Evolutionary conservation across 2,888 invertebrate species (phyloP).

Genomic region (Hedya salicella): DNA sequence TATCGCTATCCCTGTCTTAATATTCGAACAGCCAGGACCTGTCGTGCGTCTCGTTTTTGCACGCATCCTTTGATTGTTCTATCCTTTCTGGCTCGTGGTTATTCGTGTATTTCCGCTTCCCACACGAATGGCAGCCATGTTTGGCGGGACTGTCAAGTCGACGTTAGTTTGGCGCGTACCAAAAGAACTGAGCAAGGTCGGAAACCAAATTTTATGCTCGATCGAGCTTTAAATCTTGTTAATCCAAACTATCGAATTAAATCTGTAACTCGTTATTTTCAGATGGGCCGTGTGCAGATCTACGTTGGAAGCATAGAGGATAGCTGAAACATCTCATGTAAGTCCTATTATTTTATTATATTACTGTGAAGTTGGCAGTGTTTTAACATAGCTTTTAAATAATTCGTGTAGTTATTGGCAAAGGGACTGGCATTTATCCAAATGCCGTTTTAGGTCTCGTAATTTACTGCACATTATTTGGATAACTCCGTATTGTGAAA

Average conservation of each 20-base stretch:
- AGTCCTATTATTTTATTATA: constrained; percentile 10
- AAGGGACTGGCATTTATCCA: constrained; percentile 54
- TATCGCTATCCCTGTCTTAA: constrained; percentile 76
- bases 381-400: constrained; percentile 2
- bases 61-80: constrained; percentile 68
- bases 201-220: constrained; percentile 59
- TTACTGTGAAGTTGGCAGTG: not conserved
- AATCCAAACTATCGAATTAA: constrained; percentile 1
- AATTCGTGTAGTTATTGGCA: constrained; percentile 48
- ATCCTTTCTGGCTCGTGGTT: constrained; percentile 79
- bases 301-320: not conserved
- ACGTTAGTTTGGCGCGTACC: constrained; percentile 83
- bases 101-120: constrained; percentile 84
- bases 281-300: constrained; percentile 13
- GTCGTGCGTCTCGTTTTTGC: constrained; percentile 78
- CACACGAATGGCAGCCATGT: constrained; percentile 82
- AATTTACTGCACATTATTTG: constrained; percentile 56
- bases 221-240: constrained; percentile 23
- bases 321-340: constrained; percentile 11
- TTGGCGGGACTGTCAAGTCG: constrained; percentile 83
- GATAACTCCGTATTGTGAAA: constrained; percentile 48
- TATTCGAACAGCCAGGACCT: constrained; percentile 73
- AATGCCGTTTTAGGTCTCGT: constrained; percentile 50
- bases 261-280: constrained; percentile 23
- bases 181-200: constrained; percentile 71